Percentiles rank a stretch among this genome's conserved stretches.
Conservation (phyloP, 2,113 vertebrate genomes). For the Butorides virescens region DNA sequence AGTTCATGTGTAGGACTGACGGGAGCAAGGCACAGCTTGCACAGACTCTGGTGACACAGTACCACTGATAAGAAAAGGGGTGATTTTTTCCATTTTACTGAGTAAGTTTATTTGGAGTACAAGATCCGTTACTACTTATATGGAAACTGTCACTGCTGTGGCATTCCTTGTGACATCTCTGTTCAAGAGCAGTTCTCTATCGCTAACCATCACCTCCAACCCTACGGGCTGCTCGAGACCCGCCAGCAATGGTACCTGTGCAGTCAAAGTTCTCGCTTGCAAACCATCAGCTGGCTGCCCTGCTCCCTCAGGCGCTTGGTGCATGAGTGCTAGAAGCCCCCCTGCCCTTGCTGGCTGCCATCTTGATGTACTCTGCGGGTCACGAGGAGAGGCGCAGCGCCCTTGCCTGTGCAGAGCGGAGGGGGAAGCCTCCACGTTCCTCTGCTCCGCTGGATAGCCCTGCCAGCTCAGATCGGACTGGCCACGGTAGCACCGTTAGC, state of each 20-base stretch:
- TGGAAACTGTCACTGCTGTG: background rate
- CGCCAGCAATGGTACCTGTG: too few species aligned
- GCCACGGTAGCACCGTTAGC: background rate
- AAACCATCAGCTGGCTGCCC: background rate
- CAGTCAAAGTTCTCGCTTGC: too few species aligned
- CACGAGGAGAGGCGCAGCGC: rapidly evolving
- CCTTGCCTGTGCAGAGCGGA: background rate
- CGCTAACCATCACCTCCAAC: background rate
- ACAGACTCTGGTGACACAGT: background rate
- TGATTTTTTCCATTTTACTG: background rate
- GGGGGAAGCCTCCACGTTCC: background rate
- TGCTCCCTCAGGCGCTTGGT: background rate
- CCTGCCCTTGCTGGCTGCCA: background rate
- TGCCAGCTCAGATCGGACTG: background rate
- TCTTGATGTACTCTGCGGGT: rapidly evolving
- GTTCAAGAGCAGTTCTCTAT: background rate
- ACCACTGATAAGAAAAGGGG: too few species aligned
- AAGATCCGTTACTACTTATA: background rate
- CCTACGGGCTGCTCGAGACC: background rate
- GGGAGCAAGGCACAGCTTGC: background rate
- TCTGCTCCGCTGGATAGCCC: background rate
- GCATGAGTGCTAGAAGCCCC: background rate
- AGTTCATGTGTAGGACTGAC: too few species aligned
- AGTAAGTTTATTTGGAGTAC: background rate
- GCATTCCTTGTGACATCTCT: background rate